Base-by-base conservation (phyloP, 2,113 vertebrate species). In the Phodopus roborovskii region DNA sequence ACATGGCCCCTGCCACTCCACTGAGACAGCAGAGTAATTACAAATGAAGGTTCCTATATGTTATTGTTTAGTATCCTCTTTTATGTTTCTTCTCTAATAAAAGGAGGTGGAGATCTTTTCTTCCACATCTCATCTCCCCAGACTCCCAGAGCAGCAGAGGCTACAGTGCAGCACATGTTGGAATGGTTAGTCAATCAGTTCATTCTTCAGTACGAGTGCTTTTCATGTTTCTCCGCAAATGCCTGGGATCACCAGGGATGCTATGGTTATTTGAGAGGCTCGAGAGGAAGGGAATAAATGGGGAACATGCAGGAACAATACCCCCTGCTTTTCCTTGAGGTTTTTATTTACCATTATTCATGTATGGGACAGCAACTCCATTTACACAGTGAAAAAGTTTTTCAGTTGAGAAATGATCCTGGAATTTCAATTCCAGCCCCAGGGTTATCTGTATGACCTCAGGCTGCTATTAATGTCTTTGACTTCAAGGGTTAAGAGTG, bases 11-110 rank as follows among this genome's bases (percentile, higher is more conserved):
- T 26, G 62, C 70, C 66, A 60, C 71, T 75, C 30, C 16, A n/a
- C 45, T 92, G 75, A 93, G 64, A 88, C 48, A 90, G 74, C 94
- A 92, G 75, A 96, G 56, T 62, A 93, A 95, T 96, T 94, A 78
- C 79, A 95, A 96, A 87, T 94, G 94, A 95, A 77, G 62, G 79
- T 81, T 88, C 58, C 0, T 94, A 78, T 91, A 66, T 94, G 84
- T 70, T 97, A 90, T 3, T 96, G 81, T 85, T 93, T 96, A 93
- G 77, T 64, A 60, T 94, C 16, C 64, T 39, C 90, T 96, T 96
- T 95, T 10, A 97, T 94, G 90, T 85, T 93, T 97, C 97, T 7
- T 12, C 71, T 88, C 88, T 50, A 88, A 70, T 85, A 93, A 91
- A 92, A 94, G 81, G 70, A 91, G 36, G 16, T 28, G 3, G n/a